These are phyloP conservation scores for Drosophila kanapiae DNA, from an alignment of 1,140 invertebrate species.

Conservation along the genomic window DNA sequence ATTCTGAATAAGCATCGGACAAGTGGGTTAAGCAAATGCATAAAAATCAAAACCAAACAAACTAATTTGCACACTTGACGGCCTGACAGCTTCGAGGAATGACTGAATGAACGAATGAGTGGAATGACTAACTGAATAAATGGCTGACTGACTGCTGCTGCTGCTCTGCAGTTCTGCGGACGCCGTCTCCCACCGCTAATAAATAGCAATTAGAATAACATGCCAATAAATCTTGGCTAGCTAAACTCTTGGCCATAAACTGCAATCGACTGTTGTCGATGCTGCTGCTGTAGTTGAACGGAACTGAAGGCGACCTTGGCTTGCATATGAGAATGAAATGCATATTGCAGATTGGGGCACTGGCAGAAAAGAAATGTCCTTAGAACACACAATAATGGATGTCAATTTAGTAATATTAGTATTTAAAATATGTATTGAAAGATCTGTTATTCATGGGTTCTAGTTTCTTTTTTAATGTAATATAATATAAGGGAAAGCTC, in stretches of 20 bases:
- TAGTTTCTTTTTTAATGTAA: no score
- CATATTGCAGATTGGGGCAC: conserved; percentile 40
- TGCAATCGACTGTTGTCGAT: conserved; percentile 44
- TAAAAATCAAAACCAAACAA: conserved; percentile 48
- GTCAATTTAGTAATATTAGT: no score
- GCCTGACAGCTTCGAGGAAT: conserved; percentile 52
- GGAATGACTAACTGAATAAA: conserved; percentile 56
- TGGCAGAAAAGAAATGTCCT: neutral
- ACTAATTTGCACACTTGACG: conserved; percentile 73
- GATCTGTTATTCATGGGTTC: no score
- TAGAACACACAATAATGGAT: no score
- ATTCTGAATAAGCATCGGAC: conserved; percentile 29
- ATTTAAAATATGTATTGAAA: no score
- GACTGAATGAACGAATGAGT: conserved; percentile 45
- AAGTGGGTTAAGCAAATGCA: conserved; percentile 76
- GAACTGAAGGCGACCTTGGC: conserved; percentile 34
- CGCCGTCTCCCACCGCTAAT: conserved; percentile 50
- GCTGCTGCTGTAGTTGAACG: conserved; percentile 26
- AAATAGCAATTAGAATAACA: conserved; percentile 81
- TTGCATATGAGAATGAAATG: conserved; percentile 28
- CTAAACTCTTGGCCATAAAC: conserved; percentile 69
- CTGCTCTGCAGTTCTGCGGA: conserved; percentile 16
- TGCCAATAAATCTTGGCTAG: conserved; percentile 70
- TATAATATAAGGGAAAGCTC: no score
- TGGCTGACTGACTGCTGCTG: conserved; percentile 37